Evolutionary conservation across 2,888 invertebrate species (phyloP).

Genomic region (Meta bourneti): DNA sequence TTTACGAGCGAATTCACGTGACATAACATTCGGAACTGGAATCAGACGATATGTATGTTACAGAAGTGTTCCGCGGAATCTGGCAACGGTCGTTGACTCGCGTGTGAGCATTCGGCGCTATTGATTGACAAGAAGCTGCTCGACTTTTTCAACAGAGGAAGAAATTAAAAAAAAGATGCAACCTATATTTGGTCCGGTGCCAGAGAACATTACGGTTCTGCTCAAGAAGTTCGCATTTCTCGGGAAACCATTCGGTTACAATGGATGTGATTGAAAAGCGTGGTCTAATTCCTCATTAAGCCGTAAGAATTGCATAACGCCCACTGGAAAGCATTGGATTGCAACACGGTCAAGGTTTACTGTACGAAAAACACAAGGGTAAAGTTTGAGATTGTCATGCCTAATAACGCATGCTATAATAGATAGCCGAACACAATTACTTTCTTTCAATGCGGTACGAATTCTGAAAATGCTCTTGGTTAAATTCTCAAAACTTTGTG

Average conservation of each 20-base stretch:
- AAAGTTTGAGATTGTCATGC: not conserved
- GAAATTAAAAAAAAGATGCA: conserved; percentile 17
- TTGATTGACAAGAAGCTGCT: conserved; percentile 53
- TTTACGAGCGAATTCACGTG: conserved; percentile 32
- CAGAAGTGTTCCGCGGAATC: not conserved
- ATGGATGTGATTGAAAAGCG: not conserved
- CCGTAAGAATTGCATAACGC: not conserved
- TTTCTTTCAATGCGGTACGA: too few species aligned
- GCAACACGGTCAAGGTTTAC: not conserved
- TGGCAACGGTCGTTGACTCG: conserved; percentile 52
- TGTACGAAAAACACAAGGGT: not conserved
- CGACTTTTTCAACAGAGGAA: not conserved
- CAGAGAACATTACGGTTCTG: not conserved
- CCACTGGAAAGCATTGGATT: not conserved
- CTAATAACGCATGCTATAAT: not conserved
- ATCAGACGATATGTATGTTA: not conserved
- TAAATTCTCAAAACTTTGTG: too few species aligned
- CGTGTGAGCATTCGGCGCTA: conserved; percentile 24
- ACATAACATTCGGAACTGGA: conserved; percentile 25
- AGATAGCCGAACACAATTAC: too few species aligned
- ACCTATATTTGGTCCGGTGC: conserved; percentile 47
- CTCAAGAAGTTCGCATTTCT: not conserved
- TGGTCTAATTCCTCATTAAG: not conserved
- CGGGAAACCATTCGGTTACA: not conserved
- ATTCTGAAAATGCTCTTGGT: too few species aligned